Percentiles rank a stretch among this genome's conserved stretches.
Conservation (phyloP, 2,797 vertebrate genomes). For the Cyprinella venusta region DNA sequence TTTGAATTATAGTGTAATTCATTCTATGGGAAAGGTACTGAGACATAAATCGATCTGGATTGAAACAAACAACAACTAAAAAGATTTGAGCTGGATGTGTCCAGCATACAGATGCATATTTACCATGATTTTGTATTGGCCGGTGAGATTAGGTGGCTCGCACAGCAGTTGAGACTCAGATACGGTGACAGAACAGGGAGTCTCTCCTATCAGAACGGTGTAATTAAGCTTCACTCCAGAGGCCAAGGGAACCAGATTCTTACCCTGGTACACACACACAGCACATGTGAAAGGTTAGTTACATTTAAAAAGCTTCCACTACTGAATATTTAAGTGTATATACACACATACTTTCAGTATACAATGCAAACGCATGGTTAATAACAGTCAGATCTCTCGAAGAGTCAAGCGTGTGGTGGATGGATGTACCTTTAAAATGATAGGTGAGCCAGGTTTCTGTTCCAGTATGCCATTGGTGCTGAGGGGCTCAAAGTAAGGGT, state of each 20-base stretch:
- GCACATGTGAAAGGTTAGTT: not conserved
- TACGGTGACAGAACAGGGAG: constrained; percentile 91
- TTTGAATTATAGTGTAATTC: not conserved
- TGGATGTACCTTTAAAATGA: constrained; percentile 92
- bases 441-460: constrained; percentile 96
- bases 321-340: constrained; percentile 20
- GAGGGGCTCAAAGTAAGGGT: constrained; percentile 94
- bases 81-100: not conserved
- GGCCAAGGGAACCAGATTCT: constrained; percentile 93
- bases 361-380: constrained; percentile 11
- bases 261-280: constrained; percentile 82
- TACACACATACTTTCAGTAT: constrained; percentile 32
- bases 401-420: constrained; percentile 46
- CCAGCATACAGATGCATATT: constrained; percentile 40
- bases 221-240: constrained; percentile 96
- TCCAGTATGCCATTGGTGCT: constrained; percentile 89
- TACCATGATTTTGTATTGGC: constrained; percentile 94
- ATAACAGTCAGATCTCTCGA: constrained; percentile 29
- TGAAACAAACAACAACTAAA: too few relatives aligned
- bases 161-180: constrained; percentile 97
- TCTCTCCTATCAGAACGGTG: constrained; percentile 94
- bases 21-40: not conserved
- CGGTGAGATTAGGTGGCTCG: constrained; percentile 92
- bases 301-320: not conserved
- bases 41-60: not conserved